Conservation (phyloP, 64 coral and sea anemone genomes). For the Orbicella faveolata region DNA sequence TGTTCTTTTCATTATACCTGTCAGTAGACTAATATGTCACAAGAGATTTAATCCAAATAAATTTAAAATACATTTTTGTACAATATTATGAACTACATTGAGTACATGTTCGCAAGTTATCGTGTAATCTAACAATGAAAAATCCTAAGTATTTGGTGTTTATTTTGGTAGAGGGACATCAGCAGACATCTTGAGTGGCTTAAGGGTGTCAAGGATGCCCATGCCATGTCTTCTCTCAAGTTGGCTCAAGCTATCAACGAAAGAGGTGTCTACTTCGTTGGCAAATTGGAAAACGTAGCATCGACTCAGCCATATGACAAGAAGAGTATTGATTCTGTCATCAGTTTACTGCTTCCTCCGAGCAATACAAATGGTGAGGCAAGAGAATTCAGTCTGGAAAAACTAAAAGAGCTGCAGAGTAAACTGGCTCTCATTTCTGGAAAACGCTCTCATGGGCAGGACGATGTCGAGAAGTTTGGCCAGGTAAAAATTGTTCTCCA, state of each 20-base stretch:
- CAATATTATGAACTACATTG: too few species aligned
- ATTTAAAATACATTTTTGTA: too few species aligned
- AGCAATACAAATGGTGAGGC: background rate
- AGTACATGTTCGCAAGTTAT: too few species aligned
- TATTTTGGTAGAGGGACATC: constrained; percentile 43
- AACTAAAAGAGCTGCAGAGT: constrained; percentile 60
- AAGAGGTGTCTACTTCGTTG: constrained; percentile 56
- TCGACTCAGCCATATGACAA: constrained; percentile 9
- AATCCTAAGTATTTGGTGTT: background rate
- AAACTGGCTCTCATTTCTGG: constrained; percentile 81
- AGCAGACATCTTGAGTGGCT: constrained; percentile 60
- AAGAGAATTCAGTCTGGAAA: constrained; percentile 45
- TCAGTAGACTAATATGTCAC: too few species aligned
- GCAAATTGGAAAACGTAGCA: constrained; percentile 9
- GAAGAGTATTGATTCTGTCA: constrained; percentile 48
- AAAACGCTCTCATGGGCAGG: constrained; percentile 17
- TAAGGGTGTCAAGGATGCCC: constrained; percentile 68
- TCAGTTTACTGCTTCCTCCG: constrained; percentile 29
- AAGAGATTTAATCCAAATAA: too few species aligned
- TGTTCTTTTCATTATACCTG: too few species aligned
- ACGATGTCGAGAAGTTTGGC: constrained; percentile 43
- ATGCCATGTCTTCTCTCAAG: constrained; percentile 61
- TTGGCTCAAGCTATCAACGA: constrained; percentile 65
- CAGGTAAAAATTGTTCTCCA: constrained; percentile 12
- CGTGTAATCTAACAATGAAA: too few species aligned